Conservation (phyloP, 1,140 invertebrate species). For the Tyrophagus putrescentiae region DNA sequence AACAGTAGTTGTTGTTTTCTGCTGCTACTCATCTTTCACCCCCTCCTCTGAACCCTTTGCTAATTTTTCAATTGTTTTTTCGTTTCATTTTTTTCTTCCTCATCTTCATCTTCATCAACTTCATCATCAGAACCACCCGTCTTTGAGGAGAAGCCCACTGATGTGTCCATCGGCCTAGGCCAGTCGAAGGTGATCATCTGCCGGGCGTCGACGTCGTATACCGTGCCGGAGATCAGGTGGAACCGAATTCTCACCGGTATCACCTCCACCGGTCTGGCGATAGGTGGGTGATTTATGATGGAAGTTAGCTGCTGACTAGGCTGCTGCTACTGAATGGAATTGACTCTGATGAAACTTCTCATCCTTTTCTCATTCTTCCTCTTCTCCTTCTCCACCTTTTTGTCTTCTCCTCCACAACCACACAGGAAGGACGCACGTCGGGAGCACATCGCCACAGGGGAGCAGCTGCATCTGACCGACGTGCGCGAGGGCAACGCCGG, state of each 20-base stretch:
- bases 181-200: background rate
- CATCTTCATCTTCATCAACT: no score
- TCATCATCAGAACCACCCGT: background rate
- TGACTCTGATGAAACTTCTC: background rate
- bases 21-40: background rate
- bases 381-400: background rate
- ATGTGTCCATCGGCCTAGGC: constrained; percentile 3
- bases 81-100: constrained; percentile 1
- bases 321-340: no score
- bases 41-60: background rate
- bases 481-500: constrained; percentile 2
- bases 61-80: background rate
- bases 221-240: constrained; percentile 6
- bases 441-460: constrained; percentile 1
- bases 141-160: constrained; percentile 1
- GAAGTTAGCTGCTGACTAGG: no score
- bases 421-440: background rate
- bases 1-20: no score
- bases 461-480: constrained; percentile 5
- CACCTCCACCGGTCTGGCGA: no score
- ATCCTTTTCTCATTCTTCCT: background rate
- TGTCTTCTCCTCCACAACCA: background rate
- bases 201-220: background rate
- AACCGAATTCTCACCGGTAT: background rate
- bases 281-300: no score